Percentiles rank a stretch among this genome's conserved stretches.
Conservation (phyloP, 2,797 vertebrate species). For the Chelon auratus region DNA sequence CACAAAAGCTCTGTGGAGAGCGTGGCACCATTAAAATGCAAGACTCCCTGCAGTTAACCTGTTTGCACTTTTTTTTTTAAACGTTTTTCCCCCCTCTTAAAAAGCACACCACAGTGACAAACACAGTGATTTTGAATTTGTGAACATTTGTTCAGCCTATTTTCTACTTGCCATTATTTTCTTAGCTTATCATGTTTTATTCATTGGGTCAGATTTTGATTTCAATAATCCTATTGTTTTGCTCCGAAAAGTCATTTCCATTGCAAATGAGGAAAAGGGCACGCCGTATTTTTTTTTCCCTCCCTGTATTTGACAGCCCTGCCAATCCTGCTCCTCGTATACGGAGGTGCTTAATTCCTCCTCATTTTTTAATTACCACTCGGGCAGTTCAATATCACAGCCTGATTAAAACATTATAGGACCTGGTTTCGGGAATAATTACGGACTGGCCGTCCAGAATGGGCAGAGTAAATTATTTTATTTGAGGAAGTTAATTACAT, state of each 20-base stretch:
- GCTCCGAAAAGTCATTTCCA: conserved; percentile 68
- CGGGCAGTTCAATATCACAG: conserved; percentile 71
- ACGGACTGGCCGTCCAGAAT: conserved; percentile 59
- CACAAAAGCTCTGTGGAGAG: conserved; percentile 27
- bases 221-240: conserved; percentile 75
- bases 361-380: conserved; percentile 76
- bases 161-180: conserved; percentile 59
- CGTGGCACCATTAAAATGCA: conserved; percentile 46
- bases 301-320: conserved; percentile 57
- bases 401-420: conserved; percentile 77
- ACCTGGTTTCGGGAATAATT: conserved; percentile 70
- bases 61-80: conserved; percentile 28
- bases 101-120: conserved; percentile 40
- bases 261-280: conserved; percentile 64
- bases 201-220: conserved; percentile 73
- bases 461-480: conserved; percentile 74
- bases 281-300: conserved; percentile 18
- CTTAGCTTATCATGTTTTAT: conserved; percentile 69
- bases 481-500: conserved; percentile 74
- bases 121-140: conserved; percentile 44
- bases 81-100: conserved; percentile 18
- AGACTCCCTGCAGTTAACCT: conserved; percentile 57
- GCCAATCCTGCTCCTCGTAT: conserved; percentile 52
- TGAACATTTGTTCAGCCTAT: conserved; percentile 52
- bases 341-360: conserved; percentile 55